A percentile compares a stretch with the other conserved stretches of the same genome.
phyloP scores from a whole-genome alignment of 2,113 vertebrate genomes.

The Myotis brandtii region DNA sequence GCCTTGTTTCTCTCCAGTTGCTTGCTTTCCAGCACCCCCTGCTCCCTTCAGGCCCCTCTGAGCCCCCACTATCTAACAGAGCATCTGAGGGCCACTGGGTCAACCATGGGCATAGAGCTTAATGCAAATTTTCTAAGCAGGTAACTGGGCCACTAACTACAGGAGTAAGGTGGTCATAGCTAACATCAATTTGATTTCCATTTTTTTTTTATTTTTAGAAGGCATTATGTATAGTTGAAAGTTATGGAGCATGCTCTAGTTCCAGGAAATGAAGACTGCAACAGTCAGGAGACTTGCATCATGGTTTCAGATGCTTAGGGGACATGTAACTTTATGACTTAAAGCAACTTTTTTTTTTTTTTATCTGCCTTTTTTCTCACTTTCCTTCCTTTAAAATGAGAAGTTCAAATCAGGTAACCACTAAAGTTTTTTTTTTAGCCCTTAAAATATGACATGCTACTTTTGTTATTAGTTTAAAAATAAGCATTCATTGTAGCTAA shows the following conservation, averaged over 20 bases:
- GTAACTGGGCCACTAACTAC: background rate
- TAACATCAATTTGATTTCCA: background rate
- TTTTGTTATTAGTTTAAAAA: constrained; percentile 27
- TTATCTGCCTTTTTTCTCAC: background rate
- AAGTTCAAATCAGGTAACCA: background rate
- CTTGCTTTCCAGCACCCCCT: background rate
- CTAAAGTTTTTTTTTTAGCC: background rate
- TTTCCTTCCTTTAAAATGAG: background rate
- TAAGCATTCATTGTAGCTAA: background rate
- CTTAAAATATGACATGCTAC: background rate
- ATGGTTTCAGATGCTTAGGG: background rate
- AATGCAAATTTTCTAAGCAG: background rate
- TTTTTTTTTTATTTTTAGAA: constrained; percentile 52
- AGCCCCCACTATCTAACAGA: background rate
- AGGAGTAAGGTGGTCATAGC: background rate
- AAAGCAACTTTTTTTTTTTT: background rate
- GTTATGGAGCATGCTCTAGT: background rate
- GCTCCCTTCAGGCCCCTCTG: background rate
- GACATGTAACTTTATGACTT: background rate
- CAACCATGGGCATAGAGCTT: background rate
- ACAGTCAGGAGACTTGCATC: background rate
- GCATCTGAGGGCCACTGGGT: background rate
- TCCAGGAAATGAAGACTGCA: background rate
- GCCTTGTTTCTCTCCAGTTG: background rate
- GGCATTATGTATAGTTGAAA: background rate